These are phyloP conservation scores for Rhinogobio ventralis DNA, from an alignment of 2,797 vertebrate species.

Conservation along the genomic window DNA sequence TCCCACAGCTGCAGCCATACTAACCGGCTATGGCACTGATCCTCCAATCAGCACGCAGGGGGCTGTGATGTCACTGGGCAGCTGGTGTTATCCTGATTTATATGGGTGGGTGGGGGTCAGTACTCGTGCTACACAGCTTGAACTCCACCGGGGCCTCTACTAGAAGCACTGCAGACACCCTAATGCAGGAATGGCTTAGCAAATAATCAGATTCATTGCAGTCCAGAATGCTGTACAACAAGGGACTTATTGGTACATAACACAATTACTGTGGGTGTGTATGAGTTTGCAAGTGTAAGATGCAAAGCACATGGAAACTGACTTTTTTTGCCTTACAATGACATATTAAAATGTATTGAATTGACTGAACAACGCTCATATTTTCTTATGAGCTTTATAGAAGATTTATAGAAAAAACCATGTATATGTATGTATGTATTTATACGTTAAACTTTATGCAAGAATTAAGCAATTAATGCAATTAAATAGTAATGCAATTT, in stretches of 20 bases:
- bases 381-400: no score
- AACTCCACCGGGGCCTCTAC: conserved; percentile 35
- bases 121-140: conserved; percentile 45
- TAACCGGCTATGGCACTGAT: conserved; percentile 72
- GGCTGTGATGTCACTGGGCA: conserved; percentile 77
- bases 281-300: neutral
- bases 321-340: neutral
- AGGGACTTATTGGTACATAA: neutral
- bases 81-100: conserved; percentile 70
- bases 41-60: conserved; percentile 76
- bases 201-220: conserved; percentile 25
- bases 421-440: no score
- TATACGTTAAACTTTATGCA: no score
- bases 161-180: conserved; percentile 34
- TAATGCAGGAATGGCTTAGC: conserved; percentile 25
- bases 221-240: conserved; percentile 18
- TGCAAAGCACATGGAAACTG: neutral
- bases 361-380: no score
- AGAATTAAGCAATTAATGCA: no score
- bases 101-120: conserved; percentile 47
- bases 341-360: neutral
- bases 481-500: no score
- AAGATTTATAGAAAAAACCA: no score
- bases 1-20: conserved; percentile 68
- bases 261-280: neutral